These are phyloP conservation scores for Cynopterus sphinx DNA, from an alignment of 2,797 vertebrate species.

Conservation along the genomic window DNA sequence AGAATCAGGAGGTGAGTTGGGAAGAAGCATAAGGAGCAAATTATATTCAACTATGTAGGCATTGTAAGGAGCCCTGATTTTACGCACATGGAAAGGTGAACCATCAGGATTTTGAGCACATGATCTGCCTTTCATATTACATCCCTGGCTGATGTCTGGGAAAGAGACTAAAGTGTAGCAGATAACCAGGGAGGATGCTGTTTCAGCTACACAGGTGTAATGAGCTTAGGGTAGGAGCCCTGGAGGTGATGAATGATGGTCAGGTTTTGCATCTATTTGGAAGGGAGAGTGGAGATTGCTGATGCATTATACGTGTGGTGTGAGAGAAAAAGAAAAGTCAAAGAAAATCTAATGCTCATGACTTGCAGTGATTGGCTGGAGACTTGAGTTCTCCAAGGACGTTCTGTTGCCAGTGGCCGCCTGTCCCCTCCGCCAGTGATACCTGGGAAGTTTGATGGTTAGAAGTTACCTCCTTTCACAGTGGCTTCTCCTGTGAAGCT, in stretches of 20 bases:
- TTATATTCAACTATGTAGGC: fast-evolving
- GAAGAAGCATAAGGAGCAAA: background rate
- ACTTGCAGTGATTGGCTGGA: background rate
- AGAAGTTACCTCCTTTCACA: background rate
- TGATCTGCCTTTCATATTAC: background rate
- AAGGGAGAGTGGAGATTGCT: background rate
- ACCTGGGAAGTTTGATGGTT: background rate
- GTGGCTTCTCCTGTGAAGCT: background rate
- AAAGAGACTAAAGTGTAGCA: background rate
- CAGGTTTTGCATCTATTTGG: fast-evolving
- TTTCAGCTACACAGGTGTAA: fast-evolving
- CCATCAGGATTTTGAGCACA: background rate
- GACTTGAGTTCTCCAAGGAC: background rate
- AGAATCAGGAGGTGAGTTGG: background rate
- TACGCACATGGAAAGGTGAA: background rate
- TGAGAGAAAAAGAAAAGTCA: background rate
- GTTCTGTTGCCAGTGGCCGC: no score
- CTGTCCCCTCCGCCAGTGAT: background rate
- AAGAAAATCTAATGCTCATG: background rate
- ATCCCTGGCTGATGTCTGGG: background rate
- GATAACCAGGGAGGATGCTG: background rate
- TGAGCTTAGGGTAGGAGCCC: fast-evolving
- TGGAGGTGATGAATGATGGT: fast-evolving
- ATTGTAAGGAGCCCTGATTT: background rate
- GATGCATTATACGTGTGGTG: fast-evolving